Conservation (phyloP, 1,140 invertebrate genomes). For the Caenorhabditis tropicalis region DNA sequence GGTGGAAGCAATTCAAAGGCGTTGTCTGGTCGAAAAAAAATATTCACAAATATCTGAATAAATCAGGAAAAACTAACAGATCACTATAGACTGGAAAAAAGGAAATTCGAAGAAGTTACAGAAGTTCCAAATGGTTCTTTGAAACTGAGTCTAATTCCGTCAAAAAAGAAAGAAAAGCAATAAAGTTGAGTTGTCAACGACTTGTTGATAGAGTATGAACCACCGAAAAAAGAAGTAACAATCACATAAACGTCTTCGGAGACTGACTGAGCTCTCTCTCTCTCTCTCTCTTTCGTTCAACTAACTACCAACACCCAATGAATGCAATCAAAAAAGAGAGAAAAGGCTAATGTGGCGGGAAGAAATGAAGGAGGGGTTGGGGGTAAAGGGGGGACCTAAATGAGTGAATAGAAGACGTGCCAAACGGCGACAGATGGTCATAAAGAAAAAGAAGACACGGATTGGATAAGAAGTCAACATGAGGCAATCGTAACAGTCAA, state of each 20-base stretch:
- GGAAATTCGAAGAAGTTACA: too few species aligned
- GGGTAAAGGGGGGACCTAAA: conserved; percentile 8
- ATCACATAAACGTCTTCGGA: background rate
- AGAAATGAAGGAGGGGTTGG: background rate
- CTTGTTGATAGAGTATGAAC: background rate
- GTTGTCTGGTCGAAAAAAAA: too few species aligned
- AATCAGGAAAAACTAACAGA: too few species aligned
- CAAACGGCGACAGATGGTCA: conserved; percentile 42
- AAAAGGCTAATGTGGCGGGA: conserved; percentile 29
- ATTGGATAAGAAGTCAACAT: background rate
- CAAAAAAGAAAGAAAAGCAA: background rate
- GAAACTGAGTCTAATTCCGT: background rate
- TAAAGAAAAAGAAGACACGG: too few species aligned
- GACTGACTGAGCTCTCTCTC: too few species aligned
- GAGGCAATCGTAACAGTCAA: background rate
- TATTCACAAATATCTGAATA: too few species aligned
- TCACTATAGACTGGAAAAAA: too few species aligned
- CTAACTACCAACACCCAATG: background rate
- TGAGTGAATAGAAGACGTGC: conserved; percentile 30
- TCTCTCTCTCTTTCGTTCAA: too few species aligned
- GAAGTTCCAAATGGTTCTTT: too few species aligned
- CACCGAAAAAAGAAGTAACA: background rate
- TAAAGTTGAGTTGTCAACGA: conserved; percentile 30
- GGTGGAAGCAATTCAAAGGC: too few species aligned
- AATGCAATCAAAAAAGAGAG: conserved; percentile 37